phyloP scores from a whole-genome alignment of 2,888 invertebrate genomes.

The Ichneumon xanthorius region DNA sequence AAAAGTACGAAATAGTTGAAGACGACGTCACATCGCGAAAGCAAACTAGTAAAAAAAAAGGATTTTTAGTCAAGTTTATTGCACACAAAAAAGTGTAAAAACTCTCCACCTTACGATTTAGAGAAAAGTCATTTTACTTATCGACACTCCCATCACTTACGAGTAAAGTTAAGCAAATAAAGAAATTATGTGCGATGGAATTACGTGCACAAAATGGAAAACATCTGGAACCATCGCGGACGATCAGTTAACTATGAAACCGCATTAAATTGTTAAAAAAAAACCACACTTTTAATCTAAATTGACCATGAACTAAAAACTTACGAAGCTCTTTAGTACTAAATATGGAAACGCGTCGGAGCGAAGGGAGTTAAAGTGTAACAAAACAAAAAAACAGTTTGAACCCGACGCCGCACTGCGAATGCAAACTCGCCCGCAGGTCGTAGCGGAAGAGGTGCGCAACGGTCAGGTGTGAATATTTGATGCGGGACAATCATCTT shows the following conservation, averaged over 20 bases:
- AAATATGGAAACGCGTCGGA: neutral
- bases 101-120: too few species aligned
- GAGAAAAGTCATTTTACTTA: too few species aligned
- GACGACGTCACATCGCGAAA: neutral
- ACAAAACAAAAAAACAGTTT: neutral
- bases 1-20: neutral
- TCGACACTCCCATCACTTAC: too few species aligned
- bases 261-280: too few species aligned
- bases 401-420: neutral
- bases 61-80: neutral
- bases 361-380: neutral
- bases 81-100: too few species aligned
- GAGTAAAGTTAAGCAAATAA: too few species aligned
- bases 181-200: too few species aligned
- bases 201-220: too few species aligned
- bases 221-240: too few species aligned
- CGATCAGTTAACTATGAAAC: too few species aligned
- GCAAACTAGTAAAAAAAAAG: neutral
- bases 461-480: slow-evolving; percentile 44
- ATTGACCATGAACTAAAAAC: neutral
- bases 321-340: neutral
- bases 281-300: too few species aligned
- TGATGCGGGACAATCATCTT: slow-evolving; percentile 32
- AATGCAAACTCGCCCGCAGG: neutral
- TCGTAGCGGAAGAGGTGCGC: slow-evolving; percentile 34